These are phyloP conservation scores for Sebastes hubbsi DNA, from an alignment of 2,797 vertebrate genomes.

Conservation along the genomic window DNA sequence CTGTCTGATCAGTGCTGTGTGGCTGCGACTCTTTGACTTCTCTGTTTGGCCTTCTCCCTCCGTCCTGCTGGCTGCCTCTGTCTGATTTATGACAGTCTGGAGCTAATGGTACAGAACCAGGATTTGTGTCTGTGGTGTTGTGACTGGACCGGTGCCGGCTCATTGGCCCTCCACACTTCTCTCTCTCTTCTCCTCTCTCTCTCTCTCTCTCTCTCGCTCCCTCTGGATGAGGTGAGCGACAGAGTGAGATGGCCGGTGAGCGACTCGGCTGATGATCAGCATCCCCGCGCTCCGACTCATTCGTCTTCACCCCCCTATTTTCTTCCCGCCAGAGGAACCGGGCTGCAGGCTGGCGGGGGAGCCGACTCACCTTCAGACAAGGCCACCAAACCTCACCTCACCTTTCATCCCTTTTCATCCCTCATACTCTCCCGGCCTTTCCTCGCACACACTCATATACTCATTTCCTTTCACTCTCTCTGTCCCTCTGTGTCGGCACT, in stretches of 20 bases:
- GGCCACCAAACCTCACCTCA: constrained; percentile 71
- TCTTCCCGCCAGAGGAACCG: constrained; percentile 55
- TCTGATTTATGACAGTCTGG: constrained; percentile 75
- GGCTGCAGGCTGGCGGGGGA: constrained; percentile 52
- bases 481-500: constrained; percentile 50
- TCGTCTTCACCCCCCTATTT: constrained; percentile 69
- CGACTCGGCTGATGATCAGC: constrained; percentile 66
- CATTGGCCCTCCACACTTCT: constrained; percentile 60
- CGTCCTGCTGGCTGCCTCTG: constrained; percentile 42
- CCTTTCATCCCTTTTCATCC: constrained; percentile 62
- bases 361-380: constrained; percentile 82
- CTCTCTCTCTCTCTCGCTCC: constrained; percentile 25
- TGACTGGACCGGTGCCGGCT: constrained; percentile 75
- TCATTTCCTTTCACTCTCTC: constrained; percentile 15
- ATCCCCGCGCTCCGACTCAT: constrained; percentile 62
- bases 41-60: constrained; percentile 67
- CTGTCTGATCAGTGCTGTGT: constrained; percentile 54
- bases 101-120: constrained; percentile 80
- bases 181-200: constrained; percentile 12
- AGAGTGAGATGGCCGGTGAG: constrained; percentile 54
- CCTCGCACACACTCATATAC: not conserved
- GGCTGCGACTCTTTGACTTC: constrained; percentile 67
- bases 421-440: constrained; percentile 27
- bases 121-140: constrained; percentile 77
- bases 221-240: constrained; percentile 50